These are phyloP conservation scores for Schizotus pectinicornis DNA, from an alignment of 2,888 invertebrate species.

Conservation along the genomic window DNA sequence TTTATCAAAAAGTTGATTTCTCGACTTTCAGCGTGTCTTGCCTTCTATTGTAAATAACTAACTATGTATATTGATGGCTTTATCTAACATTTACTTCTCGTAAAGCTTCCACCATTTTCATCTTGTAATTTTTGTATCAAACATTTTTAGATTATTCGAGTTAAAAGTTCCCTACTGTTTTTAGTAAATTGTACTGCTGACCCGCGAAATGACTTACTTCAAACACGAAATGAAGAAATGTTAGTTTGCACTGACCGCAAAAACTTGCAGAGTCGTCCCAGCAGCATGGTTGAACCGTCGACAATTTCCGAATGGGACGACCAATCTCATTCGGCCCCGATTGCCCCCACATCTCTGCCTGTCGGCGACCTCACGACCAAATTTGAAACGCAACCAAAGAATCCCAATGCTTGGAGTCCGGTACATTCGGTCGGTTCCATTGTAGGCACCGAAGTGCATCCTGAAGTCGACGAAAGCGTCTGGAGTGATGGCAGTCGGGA, in stretches of 20 bases:
- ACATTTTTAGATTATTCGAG: background rate
- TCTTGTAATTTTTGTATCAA: background rate
- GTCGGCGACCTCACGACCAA: slow-evolving; percentile 66
- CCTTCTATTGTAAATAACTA: too few relatives aligned
- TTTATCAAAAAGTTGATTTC: background rate
- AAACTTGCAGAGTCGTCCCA: slow-evolving; percentile 58
- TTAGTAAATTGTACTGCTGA: too few relatives aligned
- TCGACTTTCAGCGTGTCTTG: background rate
- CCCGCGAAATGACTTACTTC: too few relatives aligned
- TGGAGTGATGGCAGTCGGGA: slow-evolving; percentile 74
- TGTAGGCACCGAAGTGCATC: slow-evolving; percentile 84
- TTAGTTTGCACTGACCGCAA: too few relatives aligned
- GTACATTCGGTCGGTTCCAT: slow-evolving; percentile 87
- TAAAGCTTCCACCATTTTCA: background rate
- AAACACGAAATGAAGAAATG: too few relatives aligned
- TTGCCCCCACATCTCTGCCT: slow-evolving; percentile 69
- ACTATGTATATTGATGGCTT: background rate
- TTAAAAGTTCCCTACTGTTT: too few relatives aligned
- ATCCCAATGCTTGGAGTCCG: slow-evolving; percentile 86
- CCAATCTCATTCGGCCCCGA: slow-evolving; percentile 75
- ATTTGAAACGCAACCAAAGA: slow-evolving; percentile 75
- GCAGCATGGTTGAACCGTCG: slow-evolving; percentile 64
- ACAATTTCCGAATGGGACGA: slow-evolving; percentile 68
- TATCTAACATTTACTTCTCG: slow-evolving; percentile 3
- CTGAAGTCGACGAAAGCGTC: slow-evolving; percentile 81